Percentiles rank a stretch among this genome's conserved stretches.
Evolutionary conservation across 2,113 vertebrate species (phyloP).

Genomic region (Platichthys flesus): DNA sequence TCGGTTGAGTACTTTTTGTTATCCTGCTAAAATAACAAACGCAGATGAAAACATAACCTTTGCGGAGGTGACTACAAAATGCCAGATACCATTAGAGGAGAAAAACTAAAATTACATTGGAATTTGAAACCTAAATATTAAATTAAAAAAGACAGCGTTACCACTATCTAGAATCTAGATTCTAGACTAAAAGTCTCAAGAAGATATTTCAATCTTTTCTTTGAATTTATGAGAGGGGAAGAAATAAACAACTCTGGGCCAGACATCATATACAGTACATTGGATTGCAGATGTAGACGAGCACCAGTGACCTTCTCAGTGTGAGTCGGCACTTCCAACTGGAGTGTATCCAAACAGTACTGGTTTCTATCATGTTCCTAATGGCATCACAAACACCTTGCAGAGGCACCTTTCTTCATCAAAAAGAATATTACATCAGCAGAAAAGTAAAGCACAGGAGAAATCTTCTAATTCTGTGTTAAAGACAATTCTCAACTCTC

Average conservation of each 20-base stretch:
- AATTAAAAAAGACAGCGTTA: too few species aligned
- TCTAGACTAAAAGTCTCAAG: too few species aligned
- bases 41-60: too few species aligned
- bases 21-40: too few species aligned
- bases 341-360: constrained; percentile 33
- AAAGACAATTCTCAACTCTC: not conserved
- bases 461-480: not conserved
- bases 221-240: not conserved
- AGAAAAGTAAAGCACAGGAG: not conserved
- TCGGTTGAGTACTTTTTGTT: too few species aligned
- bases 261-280: not conserved
- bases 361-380: constrained; percentile 22
- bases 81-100: too few species aligned
- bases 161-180: too few species aligned
- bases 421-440: not conserved
- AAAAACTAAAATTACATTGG: too few species aligned
- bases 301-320: constrained; percentile 27
- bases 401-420: not conserved
- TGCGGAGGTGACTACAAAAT: too few species aligned
- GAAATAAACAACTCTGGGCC: not conserved
- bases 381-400: constrained; percentile 13
- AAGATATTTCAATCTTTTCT: not conserved
- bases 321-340: not conserved
- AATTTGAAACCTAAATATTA: too few species aligned
- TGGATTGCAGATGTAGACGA: not conserved